phyloP scores from a whole-genome alignment of 2,888 invertebrate genomes.

The Byasa hedistus region DNA sequence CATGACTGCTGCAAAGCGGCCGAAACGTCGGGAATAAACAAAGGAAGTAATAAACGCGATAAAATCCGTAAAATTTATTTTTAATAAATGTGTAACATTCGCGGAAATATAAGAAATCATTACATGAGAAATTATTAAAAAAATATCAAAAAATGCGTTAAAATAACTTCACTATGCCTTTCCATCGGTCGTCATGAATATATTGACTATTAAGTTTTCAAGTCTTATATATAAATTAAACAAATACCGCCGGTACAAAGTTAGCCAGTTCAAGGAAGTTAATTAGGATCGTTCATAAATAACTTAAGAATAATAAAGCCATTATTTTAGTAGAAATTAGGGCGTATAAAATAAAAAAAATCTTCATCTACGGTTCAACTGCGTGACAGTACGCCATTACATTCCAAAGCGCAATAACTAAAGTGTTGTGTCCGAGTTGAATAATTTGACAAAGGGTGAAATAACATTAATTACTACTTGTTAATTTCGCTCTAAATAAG shows the following conservation, averaged over 20 bases:
- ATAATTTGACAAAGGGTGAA: constrained; percentile 23
- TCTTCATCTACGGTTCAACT: constrained; percentile 9
- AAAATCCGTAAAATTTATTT: no score
- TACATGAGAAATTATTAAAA: no score
- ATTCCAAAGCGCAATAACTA: constrained; percentile 24
- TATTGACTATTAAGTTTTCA: no score
- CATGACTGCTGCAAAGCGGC: no score
- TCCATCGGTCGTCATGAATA: no score
- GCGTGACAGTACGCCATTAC: constrained; percentile 26
- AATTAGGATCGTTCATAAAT: background rate
- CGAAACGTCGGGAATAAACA: no score
- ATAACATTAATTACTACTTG: constrained; percentile 29
- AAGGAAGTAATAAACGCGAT: no score
- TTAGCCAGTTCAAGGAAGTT: background rate
- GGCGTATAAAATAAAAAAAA: constrained; percentile 1
- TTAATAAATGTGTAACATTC: no score
- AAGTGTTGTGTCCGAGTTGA: constrained; percentile 24
- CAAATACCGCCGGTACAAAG: background rate
- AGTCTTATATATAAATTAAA: background rate
- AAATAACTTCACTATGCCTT: no score
- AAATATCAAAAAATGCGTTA: no score
- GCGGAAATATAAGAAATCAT: no score
- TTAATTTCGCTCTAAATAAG: constrained; percentile 18
- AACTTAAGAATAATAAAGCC: background rate
- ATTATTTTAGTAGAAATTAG: background rate